A percentile compares a stretch with the other conserved stretches of the same genome.
These are phyloP conservation scores for Ptilonorhynchus violaceus DNA, from an alignment of 2,113 vertebrate genomes.

Conservation along the genomic window DNA sequence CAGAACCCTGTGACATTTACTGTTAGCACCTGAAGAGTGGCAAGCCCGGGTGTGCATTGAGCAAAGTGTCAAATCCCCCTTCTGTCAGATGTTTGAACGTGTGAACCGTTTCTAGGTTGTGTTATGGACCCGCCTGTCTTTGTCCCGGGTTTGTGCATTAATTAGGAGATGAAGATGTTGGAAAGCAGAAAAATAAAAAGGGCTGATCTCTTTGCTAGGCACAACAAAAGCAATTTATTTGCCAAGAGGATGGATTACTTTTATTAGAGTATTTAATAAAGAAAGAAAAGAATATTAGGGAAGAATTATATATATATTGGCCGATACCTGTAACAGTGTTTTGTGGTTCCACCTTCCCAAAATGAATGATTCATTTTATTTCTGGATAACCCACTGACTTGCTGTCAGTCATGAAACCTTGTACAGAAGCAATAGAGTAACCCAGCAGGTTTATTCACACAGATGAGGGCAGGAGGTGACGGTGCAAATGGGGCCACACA, in stretches of 20 bases:
- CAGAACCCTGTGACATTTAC: neutral
- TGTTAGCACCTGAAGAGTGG: neutral
- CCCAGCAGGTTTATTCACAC: neutral
- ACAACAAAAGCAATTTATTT: neutral
- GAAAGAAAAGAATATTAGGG: neutral
- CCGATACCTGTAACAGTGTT: neutral
- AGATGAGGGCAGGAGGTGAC: neutral
- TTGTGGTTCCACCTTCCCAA: neutral
- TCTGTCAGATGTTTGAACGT: fast-evolving
- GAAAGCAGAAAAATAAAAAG: neutral
- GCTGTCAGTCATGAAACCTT: neutral
- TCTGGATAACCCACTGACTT: neutral
- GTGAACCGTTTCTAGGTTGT: neutral
- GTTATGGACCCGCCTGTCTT: neutral
- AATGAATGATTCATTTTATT: neutral
- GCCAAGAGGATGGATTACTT: neutral
- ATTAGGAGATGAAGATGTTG: neutral
- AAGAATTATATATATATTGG: neutral
- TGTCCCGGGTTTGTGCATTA: fast-evolving
- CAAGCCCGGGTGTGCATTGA: neutral
- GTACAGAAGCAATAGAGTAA: neutral
- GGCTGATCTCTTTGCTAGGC: neutral
- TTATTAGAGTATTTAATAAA: neutral
- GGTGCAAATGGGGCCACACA: neutral
- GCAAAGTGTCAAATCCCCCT: neutral